Conservation (phyloP, 2,113 vertebrate species). For the Brachypodius melanocephalos region DNA sequence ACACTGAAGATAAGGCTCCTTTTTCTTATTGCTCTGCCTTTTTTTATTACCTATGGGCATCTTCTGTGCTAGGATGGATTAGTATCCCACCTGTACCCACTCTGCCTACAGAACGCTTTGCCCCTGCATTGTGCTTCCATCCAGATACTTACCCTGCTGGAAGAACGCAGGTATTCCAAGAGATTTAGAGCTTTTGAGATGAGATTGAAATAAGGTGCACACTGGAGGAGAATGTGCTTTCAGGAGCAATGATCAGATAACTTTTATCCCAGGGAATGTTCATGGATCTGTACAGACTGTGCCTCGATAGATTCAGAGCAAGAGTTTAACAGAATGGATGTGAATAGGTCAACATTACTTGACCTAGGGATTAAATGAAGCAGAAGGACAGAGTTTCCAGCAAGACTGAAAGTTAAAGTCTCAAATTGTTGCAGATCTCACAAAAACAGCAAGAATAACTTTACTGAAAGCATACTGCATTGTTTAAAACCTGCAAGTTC, state of each 20-base stretch:
- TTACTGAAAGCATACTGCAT: background rate
- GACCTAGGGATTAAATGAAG: background rate
- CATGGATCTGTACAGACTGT: background rate
- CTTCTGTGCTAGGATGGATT: background rate
- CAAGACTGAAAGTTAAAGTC: background rate
- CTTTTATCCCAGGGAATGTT: background rate
- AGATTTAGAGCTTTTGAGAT: background rate
- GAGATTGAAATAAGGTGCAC: background rate
- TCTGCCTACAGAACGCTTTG: background rate
- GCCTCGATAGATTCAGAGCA: background rate
- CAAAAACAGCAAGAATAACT: background rate
- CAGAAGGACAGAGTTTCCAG: background rate
- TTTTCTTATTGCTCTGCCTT: background rate
- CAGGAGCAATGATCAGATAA: background rate
- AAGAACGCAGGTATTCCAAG: background rate
- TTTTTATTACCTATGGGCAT: background rate
- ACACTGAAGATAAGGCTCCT: background rate
- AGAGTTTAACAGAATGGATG: background rate
- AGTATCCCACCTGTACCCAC: background rate
- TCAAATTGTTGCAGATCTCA: background rate
- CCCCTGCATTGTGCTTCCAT: background rate
- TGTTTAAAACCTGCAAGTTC: background rate
- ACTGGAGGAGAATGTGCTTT: fast-evolving
- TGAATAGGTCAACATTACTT: background rate
- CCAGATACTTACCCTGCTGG: background rate